These are phyloP conservation scores for Oryzias celebensis DNA, from an alignment of 2,113 vertebrate species.

Conservation along the genomic window DNA sequence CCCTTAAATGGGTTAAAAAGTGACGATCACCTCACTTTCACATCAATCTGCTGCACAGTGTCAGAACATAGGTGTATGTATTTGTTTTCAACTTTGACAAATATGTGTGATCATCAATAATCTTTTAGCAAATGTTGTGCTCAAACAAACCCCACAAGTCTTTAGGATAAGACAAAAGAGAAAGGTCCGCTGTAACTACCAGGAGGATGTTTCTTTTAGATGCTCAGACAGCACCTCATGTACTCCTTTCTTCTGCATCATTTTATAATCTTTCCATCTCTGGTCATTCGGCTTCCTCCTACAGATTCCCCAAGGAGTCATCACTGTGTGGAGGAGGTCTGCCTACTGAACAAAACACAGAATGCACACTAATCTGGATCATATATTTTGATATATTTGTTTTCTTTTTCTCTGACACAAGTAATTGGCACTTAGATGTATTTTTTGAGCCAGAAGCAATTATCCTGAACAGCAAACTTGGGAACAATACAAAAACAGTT, in stretches of 20 bases:
- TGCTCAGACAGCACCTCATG: slow-evolving; percentile 34
- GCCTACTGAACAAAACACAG: slow-evolving; percentile 43
- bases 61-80: too few relatives aligned
- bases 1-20: neutral
- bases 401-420: slow-evolving; percentile 5
- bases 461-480: neutral
- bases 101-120: too few relatives aligned
- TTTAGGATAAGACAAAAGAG: too few relatives aligned
- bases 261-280: slow-evolving; percentile 26
- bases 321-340: slow-evolving; percentile 47
- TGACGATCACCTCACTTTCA: too few relatives aligned
- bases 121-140: too few relatives aligned
- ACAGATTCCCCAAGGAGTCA: slow-evolving; percentile 58
- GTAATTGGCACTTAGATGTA: neutral
- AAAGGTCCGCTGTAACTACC: too few relatives aligned
- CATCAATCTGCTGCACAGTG: too few relatives aligned
- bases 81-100: too few relatives aligned
- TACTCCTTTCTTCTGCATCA: slow-evolving; percentile 19
- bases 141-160: too few relatives aligned
- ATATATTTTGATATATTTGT: slow-evolving; percentile 7
- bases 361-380: slow-evolving; percentile 15
- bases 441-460: neutral
- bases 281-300: slow-evolving; percentile 41
- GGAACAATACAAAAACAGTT: neutral
- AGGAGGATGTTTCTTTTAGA: slow-evolving; percentile 35